These are phyloP conservation scores for Tretioscincus oriximinensis DNA, from an alignment of 2,113 vertebrate genomes.

Conservation along the genomic window DNA sequence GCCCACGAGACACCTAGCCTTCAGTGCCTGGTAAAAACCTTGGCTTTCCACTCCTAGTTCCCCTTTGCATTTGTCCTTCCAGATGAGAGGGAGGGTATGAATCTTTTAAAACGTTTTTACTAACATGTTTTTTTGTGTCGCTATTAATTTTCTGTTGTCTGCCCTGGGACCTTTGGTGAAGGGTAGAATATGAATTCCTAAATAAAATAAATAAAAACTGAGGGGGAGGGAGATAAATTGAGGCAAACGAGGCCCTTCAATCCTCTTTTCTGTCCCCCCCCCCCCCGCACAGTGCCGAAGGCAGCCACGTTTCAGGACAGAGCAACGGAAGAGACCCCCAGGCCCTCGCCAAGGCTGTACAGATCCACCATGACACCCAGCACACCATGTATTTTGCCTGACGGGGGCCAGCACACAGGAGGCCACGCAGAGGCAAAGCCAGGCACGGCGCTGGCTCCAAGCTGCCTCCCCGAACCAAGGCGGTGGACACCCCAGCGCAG, in stretches of 20 bases:
- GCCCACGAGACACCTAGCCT: too few species aligned
- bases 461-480: constrained; percentile 78
- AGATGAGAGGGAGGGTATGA: too few species aligned
- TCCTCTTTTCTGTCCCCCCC: constrained; percentile 45
- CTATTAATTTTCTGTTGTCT: too few species aligned
- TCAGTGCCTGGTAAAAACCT: too few species aligned
- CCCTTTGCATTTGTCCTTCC: too few species aligned
- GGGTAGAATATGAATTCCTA: too few species aligned
- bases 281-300: constrained; percentile 86
- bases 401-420: constrained; percentile 65
- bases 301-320: constrained; percentile 97
- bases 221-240: too few species aligned
- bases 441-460: constrained; percentile 34
- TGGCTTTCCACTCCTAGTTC: too few species aligned
- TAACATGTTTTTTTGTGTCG: too few species aligned
- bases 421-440: constrained; percentile 45
- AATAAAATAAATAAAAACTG: too few species aligned
- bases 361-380: constrained; percentile 98
- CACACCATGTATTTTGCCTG: constrained; percentile 99
- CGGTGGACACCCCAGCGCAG: constrained; percentile 80
- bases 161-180: too few species aligned
- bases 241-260: neutral
- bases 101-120: too few species aligned
- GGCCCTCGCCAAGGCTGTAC: constrained; percentile 96
- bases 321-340: constrained; percentile 97